These are phyloP conservation scores for Aphis gossypii DNA, from an alignment of 1,140 invertebrate species.

Conservation along the genomic window DNA sequence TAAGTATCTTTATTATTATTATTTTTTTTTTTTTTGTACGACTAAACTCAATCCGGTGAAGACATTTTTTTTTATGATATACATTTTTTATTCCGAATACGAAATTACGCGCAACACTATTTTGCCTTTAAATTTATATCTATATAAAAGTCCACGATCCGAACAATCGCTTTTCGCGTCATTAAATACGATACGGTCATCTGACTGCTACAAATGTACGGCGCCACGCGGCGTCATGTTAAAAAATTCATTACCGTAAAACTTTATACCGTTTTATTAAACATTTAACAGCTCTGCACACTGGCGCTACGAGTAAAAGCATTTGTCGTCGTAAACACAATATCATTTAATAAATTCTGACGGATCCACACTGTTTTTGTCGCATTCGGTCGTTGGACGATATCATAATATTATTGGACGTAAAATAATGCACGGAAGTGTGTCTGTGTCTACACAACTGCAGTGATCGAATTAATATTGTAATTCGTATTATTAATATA, in stretches of 20 bases:
- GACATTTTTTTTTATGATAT: background rate
- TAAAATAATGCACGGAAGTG: background rate
- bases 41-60: background rate
- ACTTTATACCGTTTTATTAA: background rate
- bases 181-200: constrained; percentile 15
- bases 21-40: background rate
- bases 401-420: background rate
- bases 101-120: background rate
- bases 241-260: constrained; percentile 32
- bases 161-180: constrained; percentile 19
- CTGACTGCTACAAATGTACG: background rate
- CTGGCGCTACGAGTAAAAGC: background rate
- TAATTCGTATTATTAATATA: too few species aligned
- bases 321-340: background rate
- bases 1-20: too few species aligned
- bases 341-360: background rate
- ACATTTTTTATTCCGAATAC: background rate
- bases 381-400: background rate
- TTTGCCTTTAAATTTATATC: background rate
- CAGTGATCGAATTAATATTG: background rate
- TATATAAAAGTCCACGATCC: background rate
- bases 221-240: background rate
- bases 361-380: background rate
- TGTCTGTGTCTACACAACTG: too few species aligned
- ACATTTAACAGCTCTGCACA: background rate